A percentile compares a stretch with the other conserved stretches of the same genome.
phyloP scores from a whole-genome alignment of 2,888 invertebrate genomes.

The Nomada fucata region DNA sequence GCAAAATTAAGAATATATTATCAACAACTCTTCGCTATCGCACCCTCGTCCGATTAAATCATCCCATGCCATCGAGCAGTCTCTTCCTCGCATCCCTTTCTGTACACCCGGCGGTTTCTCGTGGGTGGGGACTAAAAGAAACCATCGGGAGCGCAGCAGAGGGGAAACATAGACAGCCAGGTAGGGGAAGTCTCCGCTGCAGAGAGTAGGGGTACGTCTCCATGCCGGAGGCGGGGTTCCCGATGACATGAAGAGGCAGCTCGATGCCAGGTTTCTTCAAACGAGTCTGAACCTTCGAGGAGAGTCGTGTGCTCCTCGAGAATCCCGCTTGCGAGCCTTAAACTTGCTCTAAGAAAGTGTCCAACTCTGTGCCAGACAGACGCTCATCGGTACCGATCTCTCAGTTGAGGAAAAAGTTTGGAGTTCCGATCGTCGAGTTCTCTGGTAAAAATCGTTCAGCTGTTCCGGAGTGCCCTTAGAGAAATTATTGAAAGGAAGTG shows the following conservation, averaged over 20 bases:
- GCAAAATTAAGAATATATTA: too few species aligned
- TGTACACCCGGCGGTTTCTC: constrained; percentile 8
- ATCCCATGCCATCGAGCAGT: not conserved
- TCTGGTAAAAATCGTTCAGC: not conserved
- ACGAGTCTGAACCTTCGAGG: constrained; percentile 66
- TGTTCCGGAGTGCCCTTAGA: not conserved
- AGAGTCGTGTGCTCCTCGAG: constrained; percentile 15
- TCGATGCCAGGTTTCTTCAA: constrained; percentile 60
- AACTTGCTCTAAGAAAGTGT: too few species aligned
- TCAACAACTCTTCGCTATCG: too few species aligned
- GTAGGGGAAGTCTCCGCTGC: constrained; percentile 14
- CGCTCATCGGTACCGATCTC: too few species aligned
- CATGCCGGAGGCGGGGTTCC: constrained; percentile 66
- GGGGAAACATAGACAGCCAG: constrained; percentile 13
- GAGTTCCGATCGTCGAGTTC: not conserved
- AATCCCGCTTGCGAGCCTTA: not conserved
- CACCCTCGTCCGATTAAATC: not conserved
- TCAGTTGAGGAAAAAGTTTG: too few species aligned
- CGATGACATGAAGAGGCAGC: constrained; percentile 64
- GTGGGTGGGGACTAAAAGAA: constrained; percentile 75
- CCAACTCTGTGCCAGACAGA: not conserved
- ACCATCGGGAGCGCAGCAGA: constrained; percentile 59
- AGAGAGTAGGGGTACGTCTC: constrained; percentile 39
- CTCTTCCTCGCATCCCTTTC: constrained; percentile 1
- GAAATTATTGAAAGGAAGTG: not conserved